Conservation (phyloP, 2,888 invertebrate species). For the Ischnus inquisitorius region DNA sequence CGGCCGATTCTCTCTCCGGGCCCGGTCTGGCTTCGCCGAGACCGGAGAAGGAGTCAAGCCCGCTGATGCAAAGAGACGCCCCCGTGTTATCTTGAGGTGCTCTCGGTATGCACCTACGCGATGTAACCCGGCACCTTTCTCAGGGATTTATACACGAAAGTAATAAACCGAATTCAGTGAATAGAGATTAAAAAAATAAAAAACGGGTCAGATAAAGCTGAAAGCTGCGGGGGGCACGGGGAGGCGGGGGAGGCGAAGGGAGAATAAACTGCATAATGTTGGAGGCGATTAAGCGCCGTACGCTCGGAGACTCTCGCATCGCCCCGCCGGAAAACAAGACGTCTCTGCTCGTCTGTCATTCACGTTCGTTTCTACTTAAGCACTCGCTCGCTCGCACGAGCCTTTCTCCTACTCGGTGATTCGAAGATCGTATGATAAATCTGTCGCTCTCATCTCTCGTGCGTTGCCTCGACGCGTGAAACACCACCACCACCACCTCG, state of each 20-base stretch:
- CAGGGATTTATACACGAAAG: constrained; percentile 60
- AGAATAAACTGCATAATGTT: constrained; percentile 64
- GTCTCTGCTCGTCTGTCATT: constrained; percentile 63
- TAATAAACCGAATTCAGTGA: constrained; percentile 63
- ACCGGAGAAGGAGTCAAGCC: constrained; percentile 29
- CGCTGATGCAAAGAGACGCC: constrained; percentile 18
- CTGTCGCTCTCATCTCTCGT: constrained; percentile 46
- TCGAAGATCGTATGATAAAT: constrained; percentile 61
- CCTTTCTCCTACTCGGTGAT: constrained; percentile 39
- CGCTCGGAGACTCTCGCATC: background rate
- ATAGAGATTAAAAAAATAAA: constrained; percentile 60
- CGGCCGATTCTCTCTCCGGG: constrained; percentile 9
- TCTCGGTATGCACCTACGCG: constrained; percentile 59
- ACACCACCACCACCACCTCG: constrained; percentile 21
- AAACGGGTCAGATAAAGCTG: constrained; percentile 8
- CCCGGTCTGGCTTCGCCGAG: constrained; percentile 7
- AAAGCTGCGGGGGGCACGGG: constrained; percentile 2
- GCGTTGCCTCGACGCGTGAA: constrained; percentile 49
- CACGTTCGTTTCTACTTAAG: constrained; percentile 47
- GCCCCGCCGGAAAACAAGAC: constrained; percentile 52
- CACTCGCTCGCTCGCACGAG: constrained; percentile 44
- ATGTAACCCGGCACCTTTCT: constrained; percentile 57
- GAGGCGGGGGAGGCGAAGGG: constrained; percentile 21
- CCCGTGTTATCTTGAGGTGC: constrained; percentile 53
- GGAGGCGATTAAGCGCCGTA: constrained; percentile 36